These are phyloP conservation scores for Campoletis raptor DNA, from an alignment of 2,888 invertebrate genomes.

Conservation along the genomic window DNA sequence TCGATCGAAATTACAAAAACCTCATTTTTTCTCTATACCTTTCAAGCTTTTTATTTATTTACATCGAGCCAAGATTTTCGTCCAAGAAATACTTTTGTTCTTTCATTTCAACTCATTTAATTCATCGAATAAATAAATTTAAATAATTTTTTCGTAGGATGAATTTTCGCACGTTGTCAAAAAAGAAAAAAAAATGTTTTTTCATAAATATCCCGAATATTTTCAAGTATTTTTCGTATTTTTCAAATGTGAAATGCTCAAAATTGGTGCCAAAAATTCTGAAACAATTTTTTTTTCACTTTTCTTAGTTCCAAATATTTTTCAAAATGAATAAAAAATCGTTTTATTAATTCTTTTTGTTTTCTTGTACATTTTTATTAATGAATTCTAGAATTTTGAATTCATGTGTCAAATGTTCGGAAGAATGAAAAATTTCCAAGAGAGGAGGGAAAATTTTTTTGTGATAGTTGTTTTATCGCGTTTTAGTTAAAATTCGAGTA, in stretches of 20 bases:
- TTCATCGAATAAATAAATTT: not conserved
- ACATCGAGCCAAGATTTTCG: constrained; percentile 50
- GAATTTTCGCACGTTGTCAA: not conserved
- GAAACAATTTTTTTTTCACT: not conserved
- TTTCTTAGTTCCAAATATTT: not conserved
- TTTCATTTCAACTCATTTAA: not conserved
- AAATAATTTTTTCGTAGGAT: not conserved
- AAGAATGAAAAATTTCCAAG: not conserved
- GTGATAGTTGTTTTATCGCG: not conserved
- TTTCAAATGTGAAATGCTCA: not conserved
- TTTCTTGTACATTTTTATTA: not conserved
- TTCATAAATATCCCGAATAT: not conserved
- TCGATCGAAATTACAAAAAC: constrained; percentile 41
- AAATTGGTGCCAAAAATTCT: not conserved
- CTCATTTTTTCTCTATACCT: not conserved
- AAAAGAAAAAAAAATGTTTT: not conserved
- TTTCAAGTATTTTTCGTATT: not conserved
- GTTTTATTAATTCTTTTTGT: not conserved
- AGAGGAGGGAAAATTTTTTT: too few species aligned
- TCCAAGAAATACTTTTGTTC: constrained; percentile 11
- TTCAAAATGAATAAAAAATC: not conserved
- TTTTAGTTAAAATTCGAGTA: not conserved
- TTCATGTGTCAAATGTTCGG: not conserved
- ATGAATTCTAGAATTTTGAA: not conserved
- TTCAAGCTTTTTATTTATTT: constrained; percentile 26